Percentiles rank a stretch among this genome's conserved stretches.
These are phyloP conservation scores for Nematolebias whitei DNA, from an alignment of 2,113 vertebrate species.

Conservation along the genomic window DNA sequence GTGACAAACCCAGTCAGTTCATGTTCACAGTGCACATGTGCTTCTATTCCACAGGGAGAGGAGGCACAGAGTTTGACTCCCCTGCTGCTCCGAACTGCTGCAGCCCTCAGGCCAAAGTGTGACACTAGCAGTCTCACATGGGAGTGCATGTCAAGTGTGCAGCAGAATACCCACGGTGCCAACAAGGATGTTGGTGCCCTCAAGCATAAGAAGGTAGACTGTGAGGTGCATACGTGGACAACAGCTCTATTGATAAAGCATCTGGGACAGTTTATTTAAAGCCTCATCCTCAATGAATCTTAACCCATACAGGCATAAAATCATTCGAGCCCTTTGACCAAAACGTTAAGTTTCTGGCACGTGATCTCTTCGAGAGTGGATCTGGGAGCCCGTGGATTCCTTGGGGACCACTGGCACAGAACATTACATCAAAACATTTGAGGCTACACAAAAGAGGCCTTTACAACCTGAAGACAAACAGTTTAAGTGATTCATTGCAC, in stretches of 20 bases:
- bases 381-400: conserved; percentile 18
- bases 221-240: conserved; percentile 21
- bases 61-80: conserved; percentile 39
- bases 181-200: conserved; percentile 52
- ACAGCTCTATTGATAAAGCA: conserved; percentile 35
- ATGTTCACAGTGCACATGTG: conserved; percentile 53
- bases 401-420: conserved; percentile 16
- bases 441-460: conserved; percentile 26
- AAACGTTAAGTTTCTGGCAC: conserved; percentile 34
- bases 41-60: conserved; percentile 25
- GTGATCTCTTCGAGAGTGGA: conserved; percentile 8
- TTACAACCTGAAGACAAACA: conserved; percentile 20
- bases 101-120: conserved; percentile 63
- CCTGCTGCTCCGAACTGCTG: conserved; percentile 29
- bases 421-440: conserved; percentile 36
- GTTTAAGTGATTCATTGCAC: conserved; percentile 13
- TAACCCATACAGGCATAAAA: conserved; percentile 33
- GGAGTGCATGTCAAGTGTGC: conserved; percentile 61
- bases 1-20: conserved; percentile 52
- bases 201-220: conserved; percentile 42
- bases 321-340: conserved; percentile 29
- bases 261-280: conserved; percentile 34
- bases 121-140: conserved; percentile 55
- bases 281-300: conserved; percentile 7
- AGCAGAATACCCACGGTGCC: conserved; percentile 53